Base-by-base conservation (phyloP, 2,113 vertebrate species). In the Muntiacus muntjak region DNA sequence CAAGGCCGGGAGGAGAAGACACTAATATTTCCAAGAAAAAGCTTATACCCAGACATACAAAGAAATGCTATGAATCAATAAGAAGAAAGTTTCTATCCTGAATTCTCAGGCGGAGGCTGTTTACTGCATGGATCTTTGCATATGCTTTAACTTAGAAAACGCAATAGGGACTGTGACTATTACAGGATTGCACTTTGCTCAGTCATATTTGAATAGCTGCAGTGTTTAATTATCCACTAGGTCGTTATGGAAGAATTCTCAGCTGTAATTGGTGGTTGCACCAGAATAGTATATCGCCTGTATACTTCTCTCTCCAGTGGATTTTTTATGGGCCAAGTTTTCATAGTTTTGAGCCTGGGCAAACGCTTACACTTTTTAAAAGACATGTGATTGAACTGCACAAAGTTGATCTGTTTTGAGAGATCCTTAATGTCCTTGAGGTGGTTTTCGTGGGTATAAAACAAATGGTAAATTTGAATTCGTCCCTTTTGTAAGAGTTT, bases 161-260 rank as follows among this genome's bases (percentile, higher is more conserved):
- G 93, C 98, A 98, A 98, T 98, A 98, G 99, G 98, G 98, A 98
- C 98, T 98, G 97, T 96, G 98, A 98, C 98, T 96, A 97, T 97
- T 98, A 98, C 99, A 99, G 99, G 99, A 97, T 99, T 98, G 99
- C 99, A 99, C 99, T 99, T 99, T 99, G 99, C 99, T 99, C 98
- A 98, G 98, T 99, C 97, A 98, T 98, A 98, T 97, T 98, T 99
- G 99, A 99, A 99, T 99, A 97, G 99, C 98, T 99, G 99, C 99
- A 99, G 99, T 99, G 99, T 98, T 99, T 98, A 98, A 98, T 98
- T 96, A 97, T 98, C 98, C 97, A 96, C 98, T 97, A 98, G 98
- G 98, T 98, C 98, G 97, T 99, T 99, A 98, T 97, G 98, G 98
- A 98, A 98, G 21, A 98, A 98, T 99, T 98, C 97, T 98, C 98